phyloP scores from a whole-genome alignment of 2,113 vertebrate genomes.

The Sinocyclocheilus grahami region DNA sequence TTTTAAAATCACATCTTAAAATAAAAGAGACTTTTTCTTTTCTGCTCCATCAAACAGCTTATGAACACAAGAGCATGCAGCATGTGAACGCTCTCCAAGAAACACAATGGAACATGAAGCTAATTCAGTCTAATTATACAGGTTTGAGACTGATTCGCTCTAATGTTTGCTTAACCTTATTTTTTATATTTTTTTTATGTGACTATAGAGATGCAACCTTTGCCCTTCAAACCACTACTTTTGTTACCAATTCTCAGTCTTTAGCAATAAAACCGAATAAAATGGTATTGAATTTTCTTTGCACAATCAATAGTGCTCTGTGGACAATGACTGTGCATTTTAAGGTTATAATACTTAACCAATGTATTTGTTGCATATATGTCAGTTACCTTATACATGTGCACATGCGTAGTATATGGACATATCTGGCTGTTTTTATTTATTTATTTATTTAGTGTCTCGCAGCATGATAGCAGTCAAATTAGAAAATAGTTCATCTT shows the following conservation, averaged over 20 bases:
- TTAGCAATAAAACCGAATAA: background rate
- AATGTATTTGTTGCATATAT: background rate
- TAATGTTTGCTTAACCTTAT: too few species aligned
- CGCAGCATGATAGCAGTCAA: too few species aligned
- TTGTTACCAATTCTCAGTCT: background rate
- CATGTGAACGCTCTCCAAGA: background rate
- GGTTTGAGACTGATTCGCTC: background rate
- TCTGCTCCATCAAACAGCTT: background rate
- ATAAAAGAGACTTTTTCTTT: too few species aligned
- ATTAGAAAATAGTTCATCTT: background rate
- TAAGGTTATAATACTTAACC: background rate
- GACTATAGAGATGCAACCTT: background rate
- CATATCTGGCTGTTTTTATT: background rate
- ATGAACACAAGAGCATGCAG: background rate
- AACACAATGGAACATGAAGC: background rate
- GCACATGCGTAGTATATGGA: background rate
- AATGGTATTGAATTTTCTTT: background rate
- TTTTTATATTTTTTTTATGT: too few species aligned
- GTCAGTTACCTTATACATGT: background rate
- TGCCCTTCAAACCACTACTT: background rate
- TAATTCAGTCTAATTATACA: background rate
- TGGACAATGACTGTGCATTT: too few species aligned
- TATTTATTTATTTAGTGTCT: background rate
- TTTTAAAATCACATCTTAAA: background rate
- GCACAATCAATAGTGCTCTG: too few species aligned